Evolutionary conservation across 2,888 invertebrate genomes (phyloP).

Genomic region (Flexamia atlantica): DNA sequence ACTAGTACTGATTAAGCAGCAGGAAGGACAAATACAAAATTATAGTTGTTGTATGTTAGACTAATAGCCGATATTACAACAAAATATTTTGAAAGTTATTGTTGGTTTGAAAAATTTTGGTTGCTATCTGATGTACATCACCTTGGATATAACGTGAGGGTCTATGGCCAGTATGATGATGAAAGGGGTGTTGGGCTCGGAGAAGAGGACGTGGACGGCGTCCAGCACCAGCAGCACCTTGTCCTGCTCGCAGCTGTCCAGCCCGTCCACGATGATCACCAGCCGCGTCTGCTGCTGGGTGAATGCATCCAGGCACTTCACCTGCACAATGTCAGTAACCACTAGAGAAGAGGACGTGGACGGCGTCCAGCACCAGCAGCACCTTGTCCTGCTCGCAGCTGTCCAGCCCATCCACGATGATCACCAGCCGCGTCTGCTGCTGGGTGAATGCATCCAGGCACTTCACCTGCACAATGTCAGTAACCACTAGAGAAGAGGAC

Average conservation of each 20-base stretch:
- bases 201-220: slow-evolving; percentile 96
- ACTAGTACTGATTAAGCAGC: too few species aligned
- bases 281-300: slow-evolving; percentile 95
- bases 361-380: slow-evolving; percentile 93
- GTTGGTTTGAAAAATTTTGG: slow-evolving; percentile 61
- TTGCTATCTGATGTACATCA: slow-evolving; percentile 72
- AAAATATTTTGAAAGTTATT: background rate
- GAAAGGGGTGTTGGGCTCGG: slow-evolving; percentile 95
- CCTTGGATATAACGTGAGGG: slow-evolving; percentile 99
- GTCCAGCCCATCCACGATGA: slow-evolving; percentile 98
- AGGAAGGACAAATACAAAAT: too few species aligned
- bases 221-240: slow-evolving; percentile 95
- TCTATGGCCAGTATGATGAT: slow-evolving; percentile 98
- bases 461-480: slow-evolving; percentile 82
- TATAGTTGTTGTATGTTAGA: too few species aligned
- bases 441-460: slow-evolving; percentile 96
- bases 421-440: slow-evolving; percentile 96
- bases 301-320: slow-evolving; percentile 95
- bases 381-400: slow-evolving; percentile 99
- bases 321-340: too few species aligned
- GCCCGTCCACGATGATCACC: slow-evolving; percentile 97
- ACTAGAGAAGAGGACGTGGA: too few species aligned
- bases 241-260: slow-evolving; percentile 99
- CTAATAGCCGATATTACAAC: too few species aligned
- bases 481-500: too few species aligned